Base-by-base conservation (phyloP, 2,888 invertebrate species). In the Lycaena phlaeas region DNA sequence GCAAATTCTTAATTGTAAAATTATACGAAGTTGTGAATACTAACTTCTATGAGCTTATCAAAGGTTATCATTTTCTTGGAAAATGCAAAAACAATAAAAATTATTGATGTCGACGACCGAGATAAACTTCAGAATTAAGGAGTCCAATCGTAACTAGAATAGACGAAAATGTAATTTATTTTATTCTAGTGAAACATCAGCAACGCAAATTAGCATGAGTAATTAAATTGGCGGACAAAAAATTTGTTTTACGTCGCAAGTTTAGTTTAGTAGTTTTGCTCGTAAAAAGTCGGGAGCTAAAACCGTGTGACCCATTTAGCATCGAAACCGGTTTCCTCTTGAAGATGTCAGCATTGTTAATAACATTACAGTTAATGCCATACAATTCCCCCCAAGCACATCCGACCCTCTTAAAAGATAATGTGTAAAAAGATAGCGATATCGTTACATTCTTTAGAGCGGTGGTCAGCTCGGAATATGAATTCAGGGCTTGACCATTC, bases 241-340 rank as follows among this genome's bases (percentile, higher is more conserved):
- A 34, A 17, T 30, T 36, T 14, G 34, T 14, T 10, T 30, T 22
- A 10, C 36, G 11, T 27, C 27, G 36, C 18, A n/a, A n/a, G n/a
- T n/a, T n/a, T n/a, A n/a, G n/a, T n/a, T n/a, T n/a, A n/a, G 22
- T 28, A 10, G 22, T 40, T 27, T 28, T 12, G 27, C 27, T 45
- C 28, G 47, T 68, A 76, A 76, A 73, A 75, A 75, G 65, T 64
- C 64, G 67, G 74, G 70, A 69, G 68, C 65, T 69, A 69, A 64
- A 75, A 81, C 81, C 82, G 84, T 84, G 84, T 81, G 82, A 84
- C 82, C 84, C 82, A 82, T 84, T 82, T 81, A 78, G 69, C 56
- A 60, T 64, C 67, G 65, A 66, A 81, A 84, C 84, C 84, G 84
- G 84, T 84, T 82, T 77, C 64, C 67, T 76, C 78, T 74, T 74